Conservation (phyloP, 2,797 vertebrate genomes). For the Karalla daura region DNA sequence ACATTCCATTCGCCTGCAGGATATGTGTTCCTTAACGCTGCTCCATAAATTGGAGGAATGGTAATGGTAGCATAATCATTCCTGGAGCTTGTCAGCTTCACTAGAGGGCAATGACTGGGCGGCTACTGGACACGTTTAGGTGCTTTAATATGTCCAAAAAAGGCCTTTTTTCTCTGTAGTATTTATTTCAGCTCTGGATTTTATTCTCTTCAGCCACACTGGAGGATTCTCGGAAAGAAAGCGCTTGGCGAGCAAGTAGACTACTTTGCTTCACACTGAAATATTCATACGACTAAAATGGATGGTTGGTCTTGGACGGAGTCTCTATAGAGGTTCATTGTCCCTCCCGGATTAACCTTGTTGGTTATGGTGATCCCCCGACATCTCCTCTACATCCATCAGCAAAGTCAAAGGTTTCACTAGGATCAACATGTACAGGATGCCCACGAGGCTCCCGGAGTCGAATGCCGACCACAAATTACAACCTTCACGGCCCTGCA, state of each 20-base stretch:
- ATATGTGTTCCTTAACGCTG: slow-evolving; percentile 26
- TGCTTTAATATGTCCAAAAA: slow-evolving; percentile 13
- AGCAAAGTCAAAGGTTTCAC: not conserved
- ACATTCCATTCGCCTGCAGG: slow-evolving; percentile 45
- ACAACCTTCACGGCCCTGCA: no score
- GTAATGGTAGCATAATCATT: slow-evolving; percentile 20
- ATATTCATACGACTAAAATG: not conserved
- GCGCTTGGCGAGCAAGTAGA: not conserved
- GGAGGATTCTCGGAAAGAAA: not conserved
- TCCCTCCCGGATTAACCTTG: not conserved
- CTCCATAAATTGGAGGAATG: slow-evolving; percentile 33
- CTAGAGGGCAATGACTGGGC: not conserved
- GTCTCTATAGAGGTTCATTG: not conserved
- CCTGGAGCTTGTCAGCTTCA: not conserved
- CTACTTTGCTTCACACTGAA: not conserved
- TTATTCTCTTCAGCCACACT: slow-evolving; percentile 6
- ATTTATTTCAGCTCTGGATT: not conserved
- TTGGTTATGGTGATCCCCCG: not conserved
- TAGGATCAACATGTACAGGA: not conserved
- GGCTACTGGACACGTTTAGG: slow-evolving; percentile 4
- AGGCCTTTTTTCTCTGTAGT: not conserved
- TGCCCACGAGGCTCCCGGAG: not conserved
- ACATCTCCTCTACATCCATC: not conserved
- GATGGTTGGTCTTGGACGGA: not conserved
- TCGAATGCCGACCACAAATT: not conserved